phyloP scores from a whole-genome alignment of 2,113 vertebrate species.

The Pterocles orientalis region DNA sequence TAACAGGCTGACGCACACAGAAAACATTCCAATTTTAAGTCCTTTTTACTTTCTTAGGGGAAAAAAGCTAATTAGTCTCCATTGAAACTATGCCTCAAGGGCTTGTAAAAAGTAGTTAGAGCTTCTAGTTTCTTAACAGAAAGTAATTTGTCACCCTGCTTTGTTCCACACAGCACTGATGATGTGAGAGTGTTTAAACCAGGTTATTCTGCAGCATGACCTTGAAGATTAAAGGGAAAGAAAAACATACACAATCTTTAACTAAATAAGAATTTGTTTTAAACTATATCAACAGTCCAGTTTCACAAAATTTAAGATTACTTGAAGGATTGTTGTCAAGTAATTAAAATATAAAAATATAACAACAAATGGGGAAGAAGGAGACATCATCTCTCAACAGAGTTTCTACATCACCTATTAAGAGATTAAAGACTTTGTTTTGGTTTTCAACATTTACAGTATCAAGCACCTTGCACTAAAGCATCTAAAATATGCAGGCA shows the following conservation, averaged over 20 bases:
- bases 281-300: neutral
- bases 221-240: neutral
- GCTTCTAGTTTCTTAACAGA: constrained; percentile 12
- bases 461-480: neutral
- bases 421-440: neutral
- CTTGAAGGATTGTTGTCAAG: neutral
- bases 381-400: neutral
- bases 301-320: neutral
- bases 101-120: neutral
- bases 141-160: neutral
- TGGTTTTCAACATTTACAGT: neutral
- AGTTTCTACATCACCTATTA: neutral
- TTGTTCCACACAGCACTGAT: constrained; percentile 9
- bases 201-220: neutral
- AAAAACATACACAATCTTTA: neutral
- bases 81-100: neutral
- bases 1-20: neutral
- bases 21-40: constrained; percentile 23
- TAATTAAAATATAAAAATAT: neutral
- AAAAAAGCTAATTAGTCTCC: constrained; percentile 2
- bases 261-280: neutral
- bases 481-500: neutral
- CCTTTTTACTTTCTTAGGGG: neutral
- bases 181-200: neutral
- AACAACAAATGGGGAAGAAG: neutral